Conservation (phyloP, 1,140 invertebrate species). For the Dinothrombium tinctorium region DNA sequence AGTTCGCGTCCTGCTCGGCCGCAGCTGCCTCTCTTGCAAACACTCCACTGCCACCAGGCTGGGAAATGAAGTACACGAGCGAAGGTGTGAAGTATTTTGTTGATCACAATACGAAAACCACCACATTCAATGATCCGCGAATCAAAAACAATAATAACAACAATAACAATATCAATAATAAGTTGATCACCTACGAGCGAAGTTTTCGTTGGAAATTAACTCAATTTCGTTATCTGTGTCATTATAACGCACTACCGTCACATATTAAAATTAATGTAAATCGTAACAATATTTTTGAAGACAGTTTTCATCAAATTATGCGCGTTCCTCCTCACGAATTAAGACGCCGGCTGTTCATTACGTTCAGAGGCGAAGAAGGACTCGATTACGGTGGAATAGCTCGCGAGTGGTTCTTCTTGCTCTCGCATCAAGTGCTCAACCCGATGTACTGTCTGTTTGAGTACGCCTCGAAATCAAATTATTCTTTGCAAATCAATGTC, state of each 20-base stretch:
- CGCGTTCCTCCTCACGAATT: slow-evolving; percentile 66
- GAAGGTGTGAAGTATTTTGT: slow-evolving; percentile 86
- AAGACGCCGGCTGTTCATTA: slow-evolving; percentile 80
- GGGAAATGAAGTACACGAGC: slow-evolving; percentile 77
- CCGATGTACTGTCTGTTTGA: slow-evolving; percentile 99
- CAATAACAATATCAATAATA: slow-evolving; percentile 89
- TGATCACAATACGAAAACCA: slow-evolving; percentile 69
- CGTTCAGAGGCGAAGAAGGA: slow-evolving; percentile 92
- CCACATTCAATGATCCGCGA: slow-evolving; percentile 77
- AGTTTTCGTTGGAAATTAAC: slow-evolving; percentile 97
- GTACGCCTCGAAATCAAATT: slow-evolving; percentile 97
- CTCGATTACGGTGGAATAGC: slow-evolving; percentile 96
- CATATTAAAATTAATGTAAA: slow-evolving; percentile 96
- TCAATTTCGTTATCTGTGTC: slow-evolving; percentile 94
- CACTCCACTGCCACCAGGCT: slow-evolving; percentile 57
- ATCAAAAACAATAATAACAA: slow-evolving; percentile 45
- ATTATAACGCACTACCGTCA: slow-evolving; percentile 74
- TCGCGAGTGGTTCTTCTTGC: slow-evolving; percentile 95
- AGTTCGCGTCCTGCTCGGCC: slow-evolving; percentile 22
- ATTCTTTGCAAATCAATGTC: slow-evolving; percentile 95
- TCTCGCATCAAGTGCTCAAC: slow-evolving; percentile 81
- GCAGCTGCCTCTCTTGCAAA: slow-evolving; percentile 7
- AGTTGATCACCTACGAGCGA: slow-evolving; percentile 73
- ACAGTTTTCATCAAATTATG: slow-evolving; percentile 62
- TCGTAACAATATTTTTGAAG: slow-evolving; percentile 88